Conservation (phyloP, 2,888 invertebrate species). For the Ypsolopha scabrella region DNA sequence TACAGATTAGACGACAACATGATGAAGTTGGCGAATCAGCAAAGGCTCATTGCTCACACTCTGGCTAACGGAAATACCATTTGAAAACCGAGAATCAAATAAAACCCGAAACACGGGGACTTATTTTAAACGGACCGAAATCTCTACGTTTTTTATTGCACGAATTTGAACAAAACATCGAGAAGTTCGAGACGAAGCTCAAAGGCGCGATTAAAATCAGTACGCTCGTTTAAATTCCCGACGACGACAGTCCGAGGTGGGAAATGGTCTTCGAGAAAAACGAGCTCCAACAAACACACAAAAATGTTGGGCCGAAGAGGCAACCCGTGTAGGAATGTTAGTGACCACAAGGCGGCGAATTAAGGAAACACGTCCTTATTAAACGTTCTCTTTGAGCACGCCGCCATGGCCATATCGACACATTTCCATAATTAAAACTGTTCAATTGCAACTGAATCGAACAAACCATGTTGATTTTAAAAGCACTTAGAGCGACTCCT, state of each 20-base stretch:
- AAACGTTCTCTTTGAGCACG: constrained; percentile 38
- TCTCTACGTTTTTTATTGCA: constrained; percentile 19
- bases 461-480: background rate
- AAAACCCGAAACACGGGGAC: constrained; percentile 17
- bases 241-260: constrained; percentile 39
- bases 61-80: constrained; percentile 21
- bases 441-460: constrained; percentile 18
- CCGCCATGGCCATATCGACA: constrained; percentile 27
- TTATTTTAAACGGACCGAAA: constrained; percentile 26
- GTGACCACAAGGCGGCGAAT: constrained; percentile 39
- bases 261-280: constrained; percentile 50
- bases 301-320: constrained; percentile 28
- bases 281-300: constrained; percentile 25
- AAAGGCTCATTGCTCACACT: constrained; percentile 8
- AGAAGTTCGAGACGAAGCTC: constrained; percentile 11
- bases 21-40: too few relatives aligned
- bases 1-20: background rate
- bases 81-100: constrained; percentile 21
- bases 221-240: constrained; percentile 55
- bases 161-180: constrained; percentile 26
- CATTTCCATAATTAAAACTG: constrained; percentile 45
- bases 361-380: constrained; percentile 50
- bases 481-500: constrained; percentile 1
- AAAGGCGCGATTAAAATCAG: constrained; percentile 36
- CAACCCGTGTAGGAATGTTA: constrained; percentile 58